Evolutionary conservation across 2,797 vertebrate genomes (phyloP).

Genomic region (Propithecus deckenii): DNA sequence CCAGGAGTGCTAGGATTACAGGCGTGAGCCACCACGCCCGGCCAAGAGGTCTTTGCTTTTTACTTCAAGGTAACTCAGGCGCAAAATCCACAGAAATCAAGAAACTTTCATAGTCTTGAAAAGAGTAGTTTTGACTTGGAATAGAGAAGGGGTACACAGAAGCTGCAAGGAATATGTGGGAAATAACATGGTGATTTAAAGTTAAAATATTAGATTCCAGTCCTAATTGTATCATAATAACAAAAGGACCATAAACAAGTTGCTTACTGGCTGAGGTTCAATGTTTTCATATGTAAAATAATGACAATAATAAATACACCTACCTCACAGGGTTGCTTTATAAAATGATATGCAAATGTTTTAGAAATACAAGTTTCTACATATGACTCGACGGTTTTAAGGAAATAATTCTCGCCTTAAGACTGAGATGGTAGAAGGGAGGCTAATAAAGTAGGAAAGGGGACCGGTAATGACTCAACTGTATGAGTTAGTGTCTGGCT

Average conservation of each 20-base stretch:
- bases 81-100: background rate
- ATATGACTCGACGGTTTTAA: background rate
- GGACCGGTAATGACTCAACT: background rate
- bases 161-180: background rate
- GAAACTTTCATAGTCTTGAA: background rate
- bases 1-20: too few species aligned
- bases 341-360: constrained; percentile 33
- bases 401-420: background rate
- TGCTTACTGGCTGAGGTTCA: constrained; percentile 3
- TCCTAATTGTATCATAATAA: background rate
- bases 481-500: background rate
- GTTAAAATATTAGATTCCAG: background rate
- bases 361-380: background rate
- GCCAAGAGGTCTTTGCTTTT: background rate
- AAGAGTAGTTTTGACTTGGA: constrained; percentile 8
- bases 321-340: background rate
- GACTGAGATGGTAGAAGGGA: background rate
- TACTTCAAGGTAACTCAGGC: background rate
- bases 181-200: background rate
- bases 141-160: background rate
- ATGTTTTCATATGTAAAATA: background rate
- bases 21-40: too few species aligned
- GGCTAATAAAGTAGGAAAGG: constrained; percentile 4
- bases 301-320: background rate
- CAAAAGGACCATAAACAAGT: background rate